Percentiles rank a stretch among this genome's conserved stretches.
Conservation (phyloP, 2,888 invertebrate species). For the Temnothorax unifasciatus region DNA sequence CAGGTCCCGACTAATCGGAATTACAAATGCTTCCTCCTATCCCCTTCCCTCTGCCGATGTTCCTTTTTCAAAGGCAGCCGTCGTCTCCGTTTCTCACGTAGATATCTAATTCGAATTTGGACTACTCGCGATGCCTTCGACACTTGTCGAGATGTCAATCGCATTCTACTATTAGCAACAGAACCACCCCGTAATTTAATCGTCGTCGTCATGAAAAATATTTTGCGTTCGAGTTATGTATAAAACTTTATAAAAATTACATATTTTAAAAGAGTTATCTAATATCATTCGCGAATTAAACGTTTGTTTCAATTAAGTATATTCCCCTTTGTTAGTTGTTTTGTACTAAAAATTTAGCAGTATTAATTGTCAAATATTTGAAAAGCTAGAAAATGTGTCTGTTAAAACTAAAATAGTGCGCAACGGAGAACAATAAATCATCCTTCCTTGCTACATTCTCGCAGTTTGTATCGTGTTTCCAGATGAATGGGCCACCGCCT, state of each 20-base stretch:
- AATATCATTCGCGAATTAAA: neutral
- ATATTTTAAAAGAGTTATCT: neutral
- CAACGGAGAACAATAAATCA: conserved; percentile 52
- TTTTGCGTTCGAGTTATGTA: neutral
- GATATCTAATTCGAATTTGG: conserved; percentile 55
- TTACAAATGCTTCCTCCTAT: conserved; percentile 77
- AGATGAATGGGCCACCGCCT: conserved; percentile 65
- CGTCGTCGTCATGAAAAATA: neutral
- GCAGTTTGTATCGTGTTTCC: conserved; percentile 68
- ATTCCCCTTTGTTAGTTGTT: neutral
- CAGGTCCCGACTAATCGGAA: conserved; percentile 83
- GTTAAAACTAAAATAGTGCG: conserved; percentile 19
- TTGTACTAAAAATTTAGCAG: neutral
- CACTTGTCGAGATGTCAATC: conserved; percentile 29
- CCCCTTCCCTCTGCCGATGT: neutral
- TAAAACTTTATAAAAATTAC: neutral
- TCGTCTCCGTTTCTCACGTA: conserved; percentile 54
- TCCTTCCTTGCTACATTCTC: conserved; percentile 45
- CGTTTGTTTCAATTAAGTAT: neutral
- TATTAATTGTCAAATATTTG: conserved; percentile 1
- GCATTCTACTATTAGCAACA: conserved; percentile 20
- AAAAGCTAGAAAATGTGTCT: conserved; percentile 22
- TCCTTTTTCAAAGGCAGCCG: conserved; percentile 35
- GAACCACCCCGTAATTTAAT: neutral
- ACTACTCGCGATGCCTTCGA: conserved; percentile 14